phyloP scores from a whole-genome alignment of 1,140 invertebrate species.

The Akabosia matsudoensis region DNA sequence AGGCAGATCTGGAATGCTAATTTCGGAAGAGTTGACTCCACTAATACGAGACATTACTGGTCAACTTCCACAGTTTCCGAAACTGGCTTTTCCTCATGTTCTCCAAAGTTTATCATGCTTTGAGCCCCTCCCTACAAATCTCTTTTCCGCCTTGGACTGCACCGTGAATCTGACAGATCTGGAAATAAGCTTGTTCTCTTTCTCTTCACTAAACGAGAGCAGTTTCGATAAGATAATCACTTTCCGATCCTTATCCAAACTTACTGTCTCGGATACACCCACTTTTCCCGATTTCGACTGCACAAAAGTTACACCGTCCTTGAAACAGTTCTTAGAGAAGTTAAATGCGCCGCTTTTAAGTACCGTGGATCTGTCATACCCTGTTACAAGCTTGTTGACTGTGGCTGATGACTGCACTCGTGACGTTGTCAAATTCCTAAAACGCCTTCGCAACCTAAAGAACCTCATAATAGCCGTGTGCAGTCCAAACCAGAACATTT shows the following conservation, averaged over 20 bases:
- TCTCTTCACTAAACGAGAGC: not conserved
- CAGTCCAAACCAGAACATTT: conserved; percentile 3
- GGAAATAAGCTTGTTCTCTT: not conserved
- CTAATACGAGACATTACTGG: not conserved
- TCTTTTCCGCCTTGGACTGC: not conserved
- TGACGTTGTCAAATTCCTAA: not conserved
- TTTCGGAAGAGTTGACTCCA: not conserved
- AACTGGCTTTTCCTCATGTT: not conserved
- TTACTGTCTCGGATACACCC: not conserved
- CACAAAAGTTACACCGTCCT: not conserved
- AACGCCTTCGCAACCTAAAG: not conserved
- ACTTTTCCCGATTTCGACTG: not conserved
- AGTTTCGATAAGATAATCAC: not conserved
- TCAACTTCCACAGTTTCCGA: not conserved
- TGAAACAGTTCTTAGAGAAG: not conserved
- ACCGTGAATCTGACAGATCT: not conserved
- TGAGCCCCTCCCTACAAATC: not conserved
- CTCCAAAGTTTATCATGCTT: not conserved
- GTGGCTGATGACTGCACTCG: not conserved
- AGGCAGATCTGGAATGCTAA: not conserved
- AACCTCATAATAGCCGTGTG: not conserved
- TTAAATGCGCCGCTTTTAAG: not conserved
- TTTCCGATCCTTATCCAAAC: not conserved
- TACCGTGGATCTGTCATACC: not conserved
- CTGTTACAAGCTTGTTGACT: not conserved